Evolutionary conservation across 2,113 vertebrate species (phyloP).

Genomic region (Taurulus bubalis): DNA sequence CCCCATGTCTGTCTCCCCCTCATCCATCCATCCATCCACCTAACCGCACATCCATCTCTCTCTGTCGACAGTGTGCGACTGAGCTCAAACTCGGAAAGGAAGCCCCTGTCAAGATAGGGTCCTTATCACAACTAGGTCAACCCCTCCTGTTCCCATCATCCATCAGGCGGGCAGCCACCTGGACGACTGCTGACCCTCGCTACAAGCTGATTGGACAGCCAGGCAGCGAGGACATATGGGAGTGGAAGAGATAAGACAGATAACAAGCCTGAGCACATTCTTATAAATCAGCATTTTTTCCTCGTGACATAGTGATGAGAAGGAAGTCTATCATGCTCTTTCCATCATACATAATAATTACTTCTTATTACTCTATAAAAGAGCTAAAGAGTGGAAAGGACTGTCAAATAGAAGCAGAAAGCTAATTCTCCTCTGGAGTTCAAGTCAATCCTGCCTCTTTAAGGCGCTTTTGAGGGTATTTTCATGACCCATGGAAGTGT

Average conservation of each 20-base stretch:
- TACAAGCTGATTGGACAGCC: slow-evolving; percentile 55
- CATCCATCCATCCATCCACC: slow-evolving; percentile 64
- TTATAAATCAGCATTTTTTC: slow-evolving; percentile 42
- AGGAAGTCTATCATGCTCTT: not conserved
- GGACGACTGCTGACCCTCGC: slow-evolving; percentile 74
- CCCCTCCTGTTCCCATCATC: slow-evolving; percentile 75
- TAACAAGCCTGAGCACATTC: slow-evolving; percentile 50
- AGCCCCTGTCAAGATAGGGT: slow-evolving; percentile 81
- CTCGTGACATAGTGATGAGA: not conserved
- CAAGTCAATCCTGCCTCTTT: slow-evolving; percentile 80
- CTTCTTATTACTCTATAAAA: not conserved
- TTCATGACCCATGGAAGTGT: slow-evolving; percentile 40
- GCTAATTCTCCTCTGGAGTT: slow-evolving; percentile 53
- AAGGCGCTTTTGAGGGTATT: slow-evolving; percentile 77
- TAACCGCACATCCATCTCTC: slow-evolving; percentile 72
- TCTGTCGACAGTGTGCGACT: slow-evolving; percentile 74
- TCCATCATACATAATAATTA: not conserved
- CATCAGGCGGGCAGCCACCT: slow-evolving; percentile 77
- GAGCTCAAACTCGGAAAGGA: slow-evolving; percentile 75
- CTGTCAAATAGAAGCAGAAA: slow-evolving; percentile 15
- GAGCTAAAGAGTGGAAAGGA: not conserved
- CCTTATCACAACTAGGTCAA: slow-evolving; percentile 74
- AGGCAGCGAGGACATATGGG: slow-evolving; percentile 43
- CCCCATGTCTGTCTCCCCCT: slow-evolving; percentile 53
- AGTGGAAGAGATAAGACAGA: slow-evolving; percentile 59